These are phyloP conservation scores for Hephaestus fuliginosus DNA, from an alignment of 2,797 vertebrate species.

Conservation along the genomic window DNA sequence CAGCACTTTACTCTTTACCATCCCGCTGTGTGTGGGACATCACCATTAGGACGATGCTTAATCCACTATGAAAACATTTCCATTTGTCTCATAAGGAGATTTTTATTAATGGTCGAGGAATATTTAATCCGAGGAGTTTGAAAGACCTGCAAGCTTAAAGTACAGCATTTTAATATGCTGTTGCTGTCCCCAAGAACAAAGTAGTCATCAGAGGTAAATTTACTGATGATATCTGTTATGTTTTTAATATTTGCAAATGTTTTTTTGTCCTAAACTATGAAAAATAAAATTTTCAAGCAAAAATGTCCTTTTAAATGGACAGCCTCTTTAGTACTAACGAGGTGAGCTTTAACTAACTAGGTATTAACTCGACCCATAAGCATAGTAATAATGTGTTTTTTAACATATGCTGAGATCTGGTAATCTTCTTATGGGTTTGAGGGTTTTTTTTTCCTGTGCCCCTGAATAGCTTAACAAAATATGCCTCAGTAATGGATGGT, in stretches of 20 bases:
- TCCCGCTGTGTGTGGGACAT: constrained; percentile 65
- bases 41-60: constrained; percentile 85
- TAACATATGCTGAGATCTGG: constrained; percentile 84
- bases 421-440: constrained; percentile 85
- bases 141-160: constrained; percentile 34
- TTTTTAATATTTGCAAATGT: not conserved
- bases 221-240: not conserved
- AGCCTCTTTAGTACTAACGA: constrained; percentile 63
- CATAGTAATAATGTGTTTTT: constrained; percentile 78
- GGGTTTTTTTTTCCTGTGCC: constrained; percentile 60
- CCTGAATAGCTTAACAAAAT: constrained; percentile 83
- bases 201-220: not conserved
- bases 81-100: constrained; percentile 87
- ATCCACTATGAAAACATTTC: constrained; percentile 85
- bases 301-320: constrained; percentile 46
- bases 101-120: constrained; percentile 86
- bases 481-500: constrained; percentile 79
- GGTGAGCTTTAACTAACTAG: constrained; percentile 82
- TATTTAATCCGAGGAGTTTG: constrained; percentile 68
- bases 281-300: not conserved
- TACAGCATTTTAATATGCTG: not conserved
- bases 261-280: not conserved
- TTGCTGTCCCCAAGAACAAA: not conserved
- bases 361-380: constrained; percentile 81
- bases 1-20: constrained; percentile 70